Conservation (phyloP, 2,113 vertebrate genomes). For the Rhineura floridana region DNA sequence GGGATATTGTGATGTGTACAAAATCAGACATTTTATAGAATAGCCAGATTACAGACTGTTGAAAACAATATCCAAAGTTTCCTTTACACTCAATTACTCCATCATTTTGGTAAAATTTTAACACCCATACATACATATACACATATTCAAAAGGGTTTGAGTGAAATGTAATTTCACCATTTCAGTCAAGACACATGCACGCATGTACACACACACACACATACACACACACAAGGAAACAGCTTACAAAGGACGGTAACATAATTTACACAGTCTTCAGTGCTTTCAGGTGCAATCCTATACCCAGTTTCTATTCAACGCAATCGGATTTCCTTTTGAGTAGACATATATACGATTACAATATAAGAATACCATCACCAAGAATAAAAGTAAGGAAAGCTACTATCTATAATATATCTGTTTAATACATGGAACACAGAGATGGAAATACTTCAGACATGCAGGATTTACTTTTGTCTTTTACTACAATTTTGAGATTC, state of each 20-base stretch:
- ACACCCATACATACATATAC: too few relatives aligned
- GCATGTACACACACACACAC: background rate
- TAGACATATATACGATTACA: too few relatives aligned
- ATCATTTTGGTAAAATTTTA: background rate
- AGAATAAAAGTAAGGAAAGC: background rate
- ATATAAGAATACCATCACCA: background rate
- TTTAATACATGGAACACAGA: slow-evolving; percentile 1
- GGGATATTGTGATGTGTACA: too few relatives aligned
- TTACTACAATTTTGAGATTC: too few relatives aligned
- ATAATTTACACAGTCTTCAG: background rate
- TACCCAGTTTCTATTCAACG: too few relatives aligned
- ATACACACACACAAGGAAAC: background rate
- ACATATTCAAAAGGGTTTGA: background rate
- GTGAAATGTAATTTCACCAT: background rate
- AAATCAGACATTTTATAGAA: background rate
- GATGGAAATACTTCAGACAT: too few relatives aligned
- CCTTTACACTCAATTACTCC: too few relatives aligned
- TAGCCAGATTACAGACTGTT: background rate
- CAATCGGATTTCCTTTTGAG: too few relatives aligned
- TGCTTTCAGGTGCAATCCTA: background rate
- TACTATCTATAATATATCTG: background rate
- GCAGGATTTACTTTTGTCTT: too few relatives aligned
- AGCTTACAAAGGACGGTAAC: background rate
- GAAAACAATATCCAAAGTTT: too few relatives aligned
- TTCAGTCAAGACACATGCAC: too few relatives aligned